Percentiles rank a stretch among this genome's conserved stretches.
Conservation (phyloP, 2,797 vertebrate genomes). For the Hirundo rustica region DNA sequence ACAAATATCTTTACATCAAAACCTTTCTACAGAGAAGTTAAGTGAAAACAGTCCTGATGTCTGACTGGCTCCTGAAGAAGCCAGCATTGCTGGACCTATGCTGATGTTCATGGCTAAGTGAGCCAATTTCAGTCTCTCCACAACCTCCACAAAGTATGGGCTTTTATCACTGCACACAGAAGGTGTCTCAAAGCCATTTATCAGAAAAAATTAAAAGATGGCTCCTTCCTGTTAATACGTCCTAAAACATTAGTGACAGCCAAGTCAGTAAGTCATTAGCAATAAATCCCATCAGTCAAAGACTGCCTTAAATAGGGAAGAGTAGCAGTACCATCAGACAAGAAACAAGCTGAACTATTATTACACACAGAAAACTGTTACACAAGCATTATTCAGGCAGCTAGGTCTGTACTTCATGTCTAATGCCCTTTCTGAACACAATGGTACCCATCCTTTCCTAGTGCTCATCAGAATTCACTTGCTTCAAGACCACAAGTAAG, state of each 20-base stretch:
- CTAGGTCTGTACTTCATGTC: background rate
- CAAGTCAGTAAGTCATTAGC: background rate
- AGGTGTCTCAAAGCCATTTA: background rate
- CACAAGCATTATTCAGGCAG: background rate
- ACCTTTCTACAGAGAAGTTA: background rate
- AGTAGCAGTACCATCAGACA: background rate
- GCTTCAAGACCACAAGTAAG: background rate
- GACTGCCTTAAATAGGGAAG: background rate
- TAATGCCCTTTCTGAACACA: background rate
- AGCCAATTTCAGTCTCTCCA: background rate
- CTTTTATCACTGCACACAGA: background rate
- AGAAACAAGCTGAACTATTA: background rate
- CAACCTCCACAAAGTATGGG: background rate
- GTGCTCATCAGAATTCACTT: background rate
- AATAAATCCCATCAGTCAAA: background rate
- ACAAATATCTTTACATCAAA: background rate
- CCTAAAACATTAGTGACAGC: background rate
- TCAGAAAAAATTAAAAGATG: background rate
- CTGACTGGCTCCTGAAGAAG: background rate
- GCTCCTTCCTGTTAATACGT: background rate
- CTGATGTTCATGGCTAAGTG: background rate
- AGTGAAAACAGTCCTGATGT: background rate
- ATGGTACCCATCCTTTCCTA: background rate
- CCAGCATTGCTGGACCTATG: background rate
- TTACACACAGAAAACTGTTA: background rate